phyloP scores from a whole-genome alignment of 2,797 vertebrate genomes.

The Cercopithecus mitis region DNA sequence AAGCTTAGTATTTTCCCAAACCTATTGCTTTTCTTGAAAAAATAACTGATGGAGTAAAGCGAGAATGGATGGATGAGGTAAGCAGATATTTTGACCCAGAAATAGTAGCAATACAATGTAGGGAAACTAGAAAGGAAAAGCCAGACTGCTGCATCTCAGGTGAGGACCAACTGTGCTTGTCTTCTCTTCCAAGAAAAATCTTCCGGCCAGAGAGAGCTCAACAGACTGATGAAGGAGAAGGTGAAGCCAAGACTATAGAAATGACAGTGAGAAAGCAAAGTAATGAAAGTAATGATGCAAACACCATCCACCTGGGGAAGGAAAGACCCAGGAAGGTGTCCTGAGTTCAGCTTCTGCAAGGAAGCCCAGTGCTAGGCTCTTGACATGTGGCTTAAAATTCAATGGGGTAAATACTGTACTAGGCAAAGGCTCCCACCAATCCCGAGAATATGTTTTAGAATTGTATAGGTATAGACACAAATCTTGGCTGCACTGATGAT shows the following conservation, averaged over 20 bases:
- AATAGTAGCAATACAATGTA: neutral
- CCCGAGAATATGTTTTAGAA: neutral
- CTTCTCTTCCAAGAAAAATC: neutral
- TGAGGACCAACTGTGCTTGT: neutral
- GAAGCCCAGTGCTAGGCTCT: neutral
- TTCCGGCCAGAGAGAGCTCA: neutral
- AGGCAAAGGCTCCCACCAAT: neutral
- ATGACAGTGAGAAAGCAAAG: neutral
- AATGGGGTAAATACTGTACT: neutral
- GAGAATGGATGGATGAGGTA: neutral
- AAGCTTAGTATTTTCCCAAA: neutral
- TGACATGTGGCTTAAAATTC: neutral
- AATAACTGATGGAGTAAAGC: neutral
- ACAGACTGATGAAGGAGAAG: neutral
- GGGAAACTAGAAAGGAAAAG: neutral
- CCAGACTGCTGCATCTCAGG: neutral
- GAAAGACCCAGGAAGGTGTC: neutral
- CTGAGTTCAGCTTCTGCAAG: neutral
- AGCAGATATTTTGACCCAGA: neutral
- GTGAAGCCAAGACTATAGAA: neutral
- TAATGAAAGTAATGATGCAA: neutral
- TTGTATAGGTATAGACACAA: neutral
- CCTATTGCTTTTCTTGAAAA: neutral
- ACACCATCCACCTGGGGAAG: neutral
- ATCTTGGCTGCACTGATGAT: neutral